Evolutionary conservation across 2,888 invertebrate species (phyloP), one percentile per base, ranked within the genome.

Genomic region (Pyrrhia umbra): DNA sequence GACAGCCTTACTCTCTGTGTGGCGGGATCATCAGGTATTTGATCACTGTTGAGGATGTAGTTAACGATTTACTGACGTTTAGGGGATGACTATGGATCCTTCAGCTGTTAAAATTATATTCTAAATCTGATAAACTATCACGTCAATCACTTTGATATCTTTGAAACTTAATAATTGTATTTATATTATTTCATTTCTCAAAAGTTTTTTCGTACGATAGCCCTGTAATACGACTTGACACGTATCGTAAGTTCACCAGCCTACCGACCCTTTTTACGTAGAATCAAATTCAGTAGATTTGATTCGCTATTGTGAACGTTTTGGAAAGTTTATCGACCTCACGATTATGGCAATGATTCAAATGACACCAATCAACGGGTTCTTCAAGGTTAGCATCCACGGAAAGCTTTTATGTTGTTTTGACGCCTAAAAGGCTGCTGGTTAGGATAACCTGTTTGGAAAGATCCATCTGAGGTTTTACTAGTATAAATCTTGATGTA

Each of bases 301-400:
- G 23, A 46, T 45, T 57, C 6, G 64, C 51, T 54, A 50, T 69
- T 64, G 65, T 43, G 34, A 60, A 39, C 30, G 15, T 50, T 59
- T 55, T 15, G 34, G 27, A 50, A 18, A 62, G 66, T 64, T 73
- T 62, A 61, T 46, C 57, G 37, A 73, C 57, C 67, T 58, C 20
- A 27, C 52, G 47, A 57, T 20, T 65, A 65, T 37, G 50, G 65
- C 64, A 71, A 70, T 79, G 74, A 78, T 75, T 65, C 45, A 67
- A 64, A 78, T 64, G 60, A 62, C 68, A 71, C 66, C 66, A 60
- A 77, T 77, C 71, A 71, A 66, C 65, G 52, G 46, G 74, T 77
- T 75, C 60, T 66, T 57, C 74, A 79, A 79, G 73, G 76, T 74
- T 62, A 58, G 37, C 49, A 40, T 64, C 42, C 18, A 27, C 42